These are phyloP conservation scores for Promerops cafer DNA, from an alignment of 2,113 vertebrate genomes.

Conservation along the genomic window DNA sequence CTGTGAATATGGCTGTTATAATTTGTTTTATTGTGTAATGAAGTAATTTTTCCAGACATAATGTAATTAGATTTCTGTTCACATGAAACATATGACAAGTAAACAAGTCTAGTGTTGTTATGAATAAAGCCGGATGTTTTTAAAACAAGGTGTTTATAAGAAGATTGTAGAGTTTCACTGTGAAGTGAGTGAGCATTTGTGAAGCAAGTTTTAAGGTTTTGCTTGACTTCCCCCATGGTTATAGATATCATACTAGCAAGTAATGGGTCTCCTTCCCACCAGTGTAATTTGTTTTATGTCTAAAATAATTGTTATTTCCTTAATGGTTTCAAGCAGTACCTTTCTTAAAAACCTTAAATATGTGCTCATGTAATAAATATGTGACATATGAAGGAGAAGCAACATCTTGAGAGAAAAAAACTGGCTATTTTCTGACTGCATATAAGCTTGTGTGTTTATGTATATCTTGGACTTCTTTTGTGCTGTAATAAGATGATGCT, in stretches of 20 bases:
- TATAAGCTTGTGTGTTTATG: background rate
- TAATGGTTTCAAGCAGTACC: background rate
- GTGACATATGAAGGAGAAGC: background rate
- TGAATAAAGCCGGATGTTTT: conserved; percentile 30
- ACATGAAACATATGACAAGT: conserved; percentile 29
- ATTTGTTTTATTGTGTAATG: conserved; percentile 59
- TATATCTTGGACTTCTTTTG: background rate
- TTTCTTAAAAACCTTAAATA: background rate
- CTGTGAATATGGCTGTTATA: conserved; percentile 53
- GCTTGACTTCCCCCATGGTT: background rate
- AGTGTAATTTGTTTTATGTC: background rate
- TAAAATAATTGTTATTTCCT: background rate
- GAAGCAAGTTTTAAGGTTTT: background rate
- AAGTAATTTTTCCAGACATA: conserved; percentile 62
- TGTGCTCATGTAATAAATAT: background rate
- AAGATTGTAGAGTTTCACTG: conserved; percentile 4
- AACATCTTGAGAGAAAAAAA: background rate
- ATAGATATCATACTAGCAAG: background rate
- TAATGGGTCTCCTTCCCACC: background rate
- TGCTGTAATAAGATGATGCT: background rate
- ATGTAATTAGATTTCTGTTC: conserved; percentile 68
- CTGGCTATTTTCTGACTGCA: background rate
- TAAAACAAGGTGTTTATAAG: background rate
- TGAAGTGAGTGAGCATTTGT: conserved; percentile 8
- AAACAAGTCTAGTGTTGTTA: conserved; percentile 35